Conservation (phyloP, 2,113 vertebrate species). For the Psittacara wagleri region DNA sequence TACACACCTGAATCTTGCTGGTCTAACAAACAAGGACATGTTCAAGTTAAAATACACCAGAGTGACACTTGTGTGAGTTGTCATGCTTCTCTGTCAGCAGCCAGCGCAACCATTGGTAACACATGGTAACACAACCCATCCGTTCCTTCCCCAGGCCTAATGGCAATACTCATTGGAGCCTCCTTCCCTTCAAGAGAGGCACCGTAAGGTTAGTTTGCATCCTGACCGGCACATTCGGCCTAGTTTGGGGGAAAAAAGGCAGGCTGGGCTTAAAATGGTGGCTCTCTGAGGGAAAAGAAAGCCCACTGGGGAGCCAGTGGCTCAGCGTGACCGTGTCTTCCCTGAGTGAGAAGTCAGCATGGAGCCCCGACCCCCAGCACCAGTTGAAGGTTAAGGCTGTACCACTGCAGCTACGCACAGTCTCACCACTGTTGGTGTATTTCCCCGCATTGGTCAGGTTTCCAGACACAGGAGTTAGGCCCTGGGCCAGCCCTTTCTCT, state of each 20-base stretch:
- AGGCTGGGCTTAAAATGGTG: background rate
- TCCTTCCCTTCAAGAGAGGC: background rate
- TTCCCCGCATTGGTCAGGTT: rapidly evolving
- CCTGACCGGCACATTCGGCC: background rate
- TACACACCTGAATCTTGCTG: background rate
- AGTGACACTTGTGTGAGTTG: background rate
- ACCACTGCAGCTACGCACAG: background rate
- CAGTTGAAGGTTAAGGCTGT: rapidly evolving
- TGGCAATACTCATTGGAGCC: rapidly evolving
- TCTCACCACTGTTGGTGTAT: rapidly evolving
- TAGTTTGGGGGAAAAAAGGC: background rate
- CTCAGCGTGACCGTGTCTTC: background rate
- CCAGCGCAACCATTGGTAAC: rapidly evolving
- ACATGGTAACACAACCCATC: background rate
- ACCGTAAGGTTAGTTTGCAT: no score
- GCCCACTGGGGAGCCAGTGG: background rate
- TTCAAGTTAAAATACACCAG: background rate
- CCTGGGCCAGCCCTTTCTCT: background rate
- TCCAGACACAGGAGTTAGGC: background rate
- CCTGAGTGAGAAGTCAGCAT: background rate
- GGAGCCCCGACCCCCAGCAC: background rate
- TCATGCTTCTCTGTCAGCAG: background rate
- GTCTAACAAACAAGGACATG: rapidly evolving
- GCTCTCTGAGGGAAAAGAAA: background rate
- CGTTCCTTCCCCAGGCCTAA: background rate